These are phyloP conservation scores for Heterocephalus glaber DNA, from an alignment of 2,113 vertebrate genomes.

Conservation along the genomic window DNA sequence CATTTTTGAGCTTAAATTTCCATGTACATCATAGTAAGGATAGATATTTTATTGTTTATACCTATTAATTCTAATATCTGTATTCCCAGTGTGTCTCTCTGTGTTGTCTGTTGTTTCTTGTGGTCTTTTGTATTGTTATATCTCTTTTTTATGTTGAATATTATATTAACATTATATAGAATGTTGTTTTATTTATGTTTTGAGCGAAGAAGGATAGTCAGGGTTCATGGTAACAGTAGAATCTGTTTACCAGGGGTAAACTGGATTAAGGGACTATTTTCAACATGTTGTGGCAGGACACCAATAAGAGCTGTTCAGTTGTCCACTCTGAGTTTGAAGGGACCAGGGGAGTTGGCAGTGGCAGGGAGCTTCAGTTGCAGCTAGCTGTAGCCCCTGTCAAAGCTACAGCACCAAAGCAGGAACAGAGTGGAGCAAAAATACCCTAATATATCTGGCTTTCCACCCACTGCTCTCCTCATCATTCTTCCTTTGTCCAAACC, in stretches of 20 bases:
- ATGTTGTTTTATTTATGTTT: background rate
- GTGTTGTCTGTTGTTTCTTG: background rate
- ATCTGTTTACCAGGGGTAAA: background rate
- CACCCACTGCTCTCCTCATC: background rate
- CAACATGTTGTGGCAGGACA: background rate
- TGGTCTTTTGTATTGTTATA: background rate
- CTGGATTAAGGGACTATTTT: background rate
- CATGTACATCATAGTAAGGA: background rate
- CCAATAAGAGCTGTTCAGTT: background rate
- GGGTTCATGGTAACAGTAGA: background rate
- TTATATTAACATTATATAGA: background rate
- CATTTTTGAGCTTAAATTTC: constrained; percentile 5
- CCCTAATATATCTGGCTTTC: background rate
- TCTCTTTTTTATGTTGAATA: background rate
- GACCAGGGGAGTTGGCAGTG: background rate
- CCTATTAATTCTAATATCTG: background rate
- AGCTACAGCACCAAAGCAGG: background rate
- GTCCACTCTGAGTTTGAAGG: background rate
- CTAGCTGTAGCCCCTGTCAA: background rate
- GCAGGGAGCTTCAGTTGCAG: background rate
- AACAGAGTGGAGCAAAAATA: background rate
- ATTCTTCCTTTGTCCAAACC: background rate
- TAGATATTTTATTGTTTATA: background rate
- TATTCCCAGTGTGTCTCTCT: background rate
- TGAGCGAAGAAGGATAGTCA: background rate